Base-by-base conservation (phyloP, 2,888 invertebrate species). In the Abscondita cerata region DNA sequence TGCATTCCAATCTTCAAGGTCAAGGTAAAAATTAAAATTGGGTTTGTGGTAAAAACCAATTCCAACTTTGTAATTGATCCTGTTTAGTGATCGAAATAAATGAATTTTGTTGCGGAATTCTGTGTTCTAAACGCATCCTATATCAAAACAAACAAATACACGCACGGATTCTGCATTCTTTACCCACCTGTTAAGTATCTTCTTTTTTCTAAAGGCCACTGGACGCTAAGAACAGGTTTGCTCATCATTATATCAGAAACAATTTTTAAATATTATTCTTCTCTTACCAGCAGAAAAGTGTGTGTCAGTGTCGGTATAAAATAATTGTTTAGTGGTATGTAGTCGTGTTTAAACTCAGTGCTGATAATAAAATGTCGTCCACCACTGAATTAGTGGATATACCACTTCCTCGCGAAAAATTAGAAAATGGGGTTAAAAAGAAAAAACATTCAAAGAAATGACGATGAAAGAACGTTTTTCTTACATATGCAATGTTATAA, bases 401-500 rank as follows among this genome's bases (percentile, higher is more conserved):
- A 25, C 25, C 25, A 4, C 58, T 76, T 33, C 44, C 50, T 11
- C 15, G 13, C 1, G 48, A 48, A 38, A 36, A 53, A 54, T 16
- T 41, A 15, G 38, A 56, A 9, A 41, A 40, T 16, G 53, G 38
- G 46, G 52, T 19, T 25, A 16, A 20, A n/a, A 40, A 52, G 52
- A 62, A 20, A 72, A 70, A 64, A 67, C 69, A 1, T 73, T 74
- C 55, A 60, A 56, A 47, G 52, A 68, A 34, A 44, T 47, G 46
- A 51, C 19, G 15, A 16, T 41, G 41, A 47, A 48, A 33, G 40
- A 52, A 40, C 46, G 52, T 46, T 25, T 47, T 13, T 25, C 53
- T 8, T 73, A 66, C 48, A 41, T 70, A 3, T 70, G 68, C 41
- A 74, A 77, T 64, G 70, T 80, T 46, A 72, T 79, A 51, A 80